Base-by-base conservation (phyloP, 2,797 vertebrate genomes). In the Clarias platycephalus region DNA sequence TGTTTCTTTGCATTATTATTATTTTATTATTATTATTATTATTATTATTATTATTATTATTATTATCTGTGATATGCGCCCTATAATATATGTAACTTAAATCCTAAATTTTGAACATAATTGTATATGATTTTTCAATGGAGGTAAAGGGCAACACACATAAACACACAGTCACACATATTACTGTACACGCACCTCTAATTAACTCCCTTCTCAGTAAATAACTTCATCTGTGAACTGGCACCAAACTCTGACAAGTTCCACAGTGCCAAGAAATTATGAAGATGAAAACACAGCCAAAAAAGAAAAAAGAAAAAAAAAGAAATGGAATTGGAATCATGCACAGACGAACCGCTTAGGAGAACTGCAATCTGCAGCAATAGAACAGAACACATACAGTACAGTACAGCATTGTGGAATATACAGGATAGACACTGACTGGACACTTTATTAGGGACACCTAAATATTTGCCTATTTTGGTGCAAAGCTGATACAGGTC, bases 141-240 rank as follows among this genome's bases (percentile, higher is more conserved):
- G 49, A 40, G n/a, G 5, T 78, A 58, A 44, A 68, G 31, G 24
- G 26, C 26, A 28, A 53, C 13, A 53, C n/a, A 9, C 72, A 24
- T 31, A 68, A 40, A 83, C 67, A 72, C 79, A 76, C 77, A 75
- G 24, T 18, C 82, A 88, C 80, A 86, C 80, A 76, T 72, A 86
- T 34, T 53, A 78, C 75, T 83, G 75, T 31, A 24, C 55, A 77
- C 15, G 20, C 12, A 6, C 44, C 85, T 86, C 87, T 93, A 93
- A 94, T 94, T 93, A 93, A 92, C 90, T 92, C 87, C 63, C 87
- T 89, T 91, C 91, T 82, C 87, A 90, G 83, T 76, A 88, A 53
- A 92, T 75, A 88, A 86, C 86, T 91, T 90, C 92, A 93, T 94
- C 91, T 94, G 92, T 91, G 88, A 90, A 88, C 15, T 79, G 83